Evolutionary conservation across 2,797 vertebrate genomes (phyloP).

Genomic region (Distichodus sexfasciatus): DNA sequence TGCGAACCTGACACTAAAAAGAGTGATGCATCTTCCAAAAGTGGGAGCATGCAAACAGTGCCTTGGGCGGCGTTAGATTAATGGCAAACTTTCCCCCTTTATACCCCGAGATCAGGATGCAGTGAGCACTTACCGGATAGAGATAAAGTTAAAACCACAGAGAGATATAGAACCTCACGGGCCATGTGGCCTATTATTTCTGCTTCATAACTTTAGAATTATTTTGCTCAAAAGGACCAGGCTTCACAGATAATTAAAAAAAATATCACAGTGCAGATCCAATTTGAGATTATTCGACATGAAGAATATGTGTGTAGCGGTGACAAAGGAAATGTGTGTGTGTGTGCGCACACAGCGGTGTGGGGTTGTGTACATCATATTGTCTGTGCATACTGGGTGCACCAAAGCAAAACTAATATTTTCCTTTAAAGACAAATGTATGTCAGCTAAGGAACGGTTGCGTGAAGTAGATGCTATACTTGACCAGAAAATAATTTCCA

Average conservation of each 20-base stretch:
- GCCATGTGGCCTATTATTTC: conserved; percentile 71
- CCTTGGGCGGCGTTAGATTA: conserved; percentile 56
- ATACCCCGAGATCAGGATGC: conserved; percentile 72
- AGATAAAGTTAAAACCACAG: conserved; percentile 75
- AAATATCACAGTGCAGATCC: conserved; percentile 76
- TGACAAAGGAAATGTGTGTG: conserved; percentile 20
- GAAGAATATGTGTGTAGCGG: conserved; percentile 61
- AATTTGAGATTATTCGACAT: conserved; percentile 73
- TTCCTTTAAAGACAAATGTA: not conserved
- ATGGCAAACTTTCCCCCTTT: conserved; percentile 68
- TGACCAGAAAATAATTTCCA: no score
- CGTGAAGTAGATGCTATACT: no score
- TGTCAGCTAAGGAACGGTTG: not conserved
- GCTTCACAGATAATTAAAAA: conserved; percentile 79
- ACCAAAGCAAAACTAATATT: conserved; percentile 15
- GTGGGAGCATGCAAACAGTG: conserved; percentile 22
- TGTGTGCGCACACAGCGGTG: conserved; percentile 1
- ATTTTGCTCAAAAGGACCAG: conserved; percentile 72
- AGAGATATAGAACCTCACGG: conserved; percentile 60
- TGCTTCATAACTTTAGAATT: conserved; percentile 75
- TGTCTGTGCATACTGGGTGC: not conserved
- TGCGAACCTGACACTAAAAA: conserved; percentile 10
- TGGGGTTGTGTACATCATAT: not conserved
- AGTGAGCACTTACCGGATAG: conserved; percentile 72
- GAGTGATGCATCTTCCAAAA: conserved; percentile 29